Evolutionary conservation across 2,888 invertebrate genomes (phyloP).

Genomic region (Julus scandinavius): DNA sequence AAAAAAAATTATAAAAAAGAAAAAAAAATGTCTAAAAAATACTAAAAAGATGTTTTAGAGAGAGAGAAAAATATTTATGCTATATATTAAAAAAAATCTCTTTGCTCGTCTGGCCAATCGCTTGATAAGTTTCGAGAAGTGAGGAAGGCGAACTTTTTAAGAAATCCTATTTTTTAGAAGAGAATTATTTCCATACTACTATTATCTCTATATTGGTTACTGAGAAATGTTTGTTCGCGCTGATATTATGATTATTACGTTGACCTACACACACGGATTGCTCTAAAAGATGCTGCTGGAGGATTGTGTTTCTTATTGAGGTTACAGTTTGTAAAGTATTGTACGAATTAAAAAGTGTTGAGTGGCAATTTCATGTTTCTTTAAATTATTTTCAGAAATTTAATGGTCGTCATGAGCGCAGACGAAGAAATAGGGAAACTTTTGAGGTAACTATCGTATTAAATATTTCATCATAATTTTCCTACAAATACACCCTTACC

Average conservation of each 20-base stretch:
- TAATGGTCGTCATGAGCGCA: too few relatives aligned
- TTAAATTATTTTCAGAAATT: too few relatives aligned
- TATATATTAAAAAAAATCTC: slow-evolving; percentile 2
- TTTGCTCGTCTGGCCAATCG: neutral
- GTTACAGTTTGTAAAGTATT: slow-evolving; percentile 52
- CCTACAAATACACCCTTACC: too few relatives aligned
- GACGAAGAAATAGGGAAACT: too few relatives aligned
- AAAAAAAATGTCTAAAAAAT: neutral
- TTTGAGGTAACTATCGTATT: too few relatives aligned
- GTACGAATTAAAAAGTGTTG: slow-evolving; percentile 49
- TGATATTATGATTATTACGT: slow-evolving; percentile 8
- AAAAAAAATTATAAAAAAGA: neutral
- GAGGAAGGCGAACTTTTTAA: slow-evolving; percentile 9
- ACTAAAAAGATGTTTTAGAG: neutral
- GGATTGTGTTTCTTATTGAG: slow-evolving; percentile 52
- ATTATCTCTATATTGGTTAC: slow-evolving; percentile 47
- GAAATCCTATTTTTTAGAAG: slow-evolving; percentile 34
- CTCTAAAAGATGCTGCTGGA: slow-evolving; percentile 1
- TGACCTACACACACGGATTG: neutral
- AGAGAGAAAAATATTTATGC: neutral
- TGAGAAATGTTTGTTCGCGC: slow-evolving; percentile 43
- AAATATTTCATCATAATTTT: too few relatives aligned
- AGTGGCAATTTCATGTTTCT: neutral
- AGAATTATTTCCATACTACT: slow-evolving; percentile 47
- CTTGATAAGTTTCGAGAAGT: slow-evolving; percentile 18